These are phyloP conservation scores for Danio rerio DNA, from an alignment of 2,113 vertebrate species.

Conservation along the genomic window GRCz12tu NC_133178.1:25565001-25565500, in stretches of 20 bases:
- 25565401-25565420: not conserved
- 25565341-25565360: not conserved
- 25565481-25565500: not conserved
- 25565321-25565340: not conserved
- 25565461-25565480: not conserved
- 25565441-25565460: not conserved
- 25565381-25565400: not conserved
- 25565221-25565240: not conserved
- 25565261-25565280: not conserved
- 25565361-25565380: not conserved
- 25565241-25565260: not conserved
- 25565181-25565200: slow-evolving; percentile 5
- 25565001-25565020: slow-evolving; percentile 10
- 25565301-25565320: slow-evolving; percentile 46
- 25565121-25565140: not conserved
- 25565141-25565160: slow-evolving; percentile 9
- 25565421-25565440: not conserved
- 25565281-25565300: slow-evolving; percentile 56
- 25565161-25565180: slow-evolving; percentile 16
- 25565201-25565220: not conserved
- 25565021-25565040: slow-evolving; percentile 46
- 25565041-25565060: not conserved
- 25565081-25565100: slow-evolving; percentile 14
- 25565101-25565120: not conserved
- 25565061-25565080: slow-evolving; percentile 1